Base-by-base conservation (phyloP, 2,888 invertebrate species). In the Agonopterix subpropinquella region DNA sequence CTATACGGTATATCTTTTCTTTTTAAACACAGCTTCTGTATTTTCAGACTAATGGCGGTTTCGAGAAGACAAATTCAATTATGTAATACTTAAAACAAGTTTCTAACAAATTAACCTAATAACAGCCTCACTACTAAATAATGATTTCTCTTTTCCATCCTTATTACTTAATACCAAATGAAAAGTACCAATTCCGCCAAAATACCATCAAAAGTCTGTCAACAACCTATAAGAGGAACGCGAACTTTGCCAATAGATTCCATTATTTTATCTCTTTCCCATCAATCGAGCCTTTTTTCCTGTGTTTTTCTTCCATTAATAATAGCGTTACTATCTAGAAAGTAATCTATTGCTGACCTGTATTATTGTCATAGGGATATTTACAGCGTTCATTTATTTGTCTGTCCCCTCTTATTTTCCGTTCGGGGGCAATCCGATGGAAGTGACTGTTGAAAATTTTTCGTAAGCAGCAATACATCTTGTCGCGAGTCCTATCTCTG, bases 381-480 rank as follows among this genome's bases (percentile, higher is more conserved):
- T 88, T 88, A 88, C 78, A 72, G 70, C 83, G 70, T 65, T 87
- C 87, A 87, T 87, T 87, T 87, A 86, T 88, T 80, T 82, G 78
- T 76, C 65, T 80, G 78, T 81, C 84, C 84, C 88, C 85, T 87
- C 87, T 89, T 89, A 88, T 88, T 89, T 89, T 89, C 83, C 83
- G 85, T 87, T 88, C 79, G 80, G 73, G 76, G 82, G 85, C 83
- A 86, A 88, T 88, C 85, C 79, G 83, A 83, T 85, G 85, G 82
- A 79, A 69, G 79, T 76, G 75, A 80, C 81, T 81, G 85, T 85
- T 86, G 88, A 86, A 87, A 87, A 83, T 83, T 88, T 87, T 86
- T 86, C 87, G 86, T 87, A 88, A 88, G 89, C 86, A 87, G 87
- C 81, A 80, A 89, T 89, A 83, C 82, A 80, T 88, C 88, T 89